Evolutionary conservation across 2,888 invertebrate genomes (phyloP).

Genomic region (Branchinecta sandiegonensis): DNA sequence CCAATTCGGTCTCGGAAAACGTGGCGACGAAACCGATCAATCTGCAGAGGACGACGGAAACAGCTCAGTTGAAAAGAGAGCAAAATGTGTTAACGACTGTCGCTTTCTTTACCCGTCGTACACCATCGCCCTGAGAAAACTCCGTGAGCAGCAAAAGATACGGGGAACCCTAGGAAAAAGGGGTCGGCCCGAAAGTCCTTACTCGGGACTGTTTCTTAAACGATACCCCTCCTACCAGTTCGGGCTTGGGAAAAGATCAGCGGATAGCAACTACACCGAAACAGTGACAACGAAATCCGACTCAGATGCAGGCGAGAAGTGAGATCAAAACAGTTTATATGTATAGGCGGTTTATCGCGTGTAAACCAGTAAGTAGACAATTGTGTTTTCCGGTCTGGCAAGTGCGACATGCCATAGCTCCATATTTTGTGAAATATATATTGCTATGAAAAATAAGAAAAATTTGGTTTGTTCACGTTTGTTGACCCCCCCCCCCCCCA

Average conservation of each 20-base stretch:
- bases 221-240: not conserved
- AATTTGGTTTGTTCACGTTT: too few relatives aligned
- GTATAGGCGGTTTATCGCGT: too few relatives aligned
- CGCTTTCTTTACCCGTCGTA: conserved; percentile 1
- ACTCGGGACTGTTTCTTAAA: not conserved
- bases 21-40: not conserved
- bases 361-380: too few relatives aligned
- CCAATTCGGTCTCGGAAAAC: not conserved
- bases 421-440: too few relatives aligned
- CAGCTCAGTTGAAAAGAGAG: not conserved
- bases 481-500: too few relatives aligned
- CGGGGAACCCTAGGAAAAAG: conserved; percentile 8
- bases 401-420: too few relatives aligned
- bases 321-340: too few relatives aligned
- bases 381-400: too few relatives aligned
- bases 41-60: not conserved
- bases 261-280: not conserved
- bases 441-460: too few relatives aligned
- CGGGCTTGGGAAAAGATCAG: not conserved
- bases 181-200: not conserved
- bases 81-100: conserved; percentile 8
- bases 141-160: conserved; percentile 10
- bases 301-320: too few relatives aligned
- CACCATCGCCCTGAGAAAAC: not conserved
- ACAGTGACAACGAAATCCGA: too few relatives aligned